Base-by-base conservation (phyloP, 2,797 vertebrate species). In the Anabas testudineus region DNA sequence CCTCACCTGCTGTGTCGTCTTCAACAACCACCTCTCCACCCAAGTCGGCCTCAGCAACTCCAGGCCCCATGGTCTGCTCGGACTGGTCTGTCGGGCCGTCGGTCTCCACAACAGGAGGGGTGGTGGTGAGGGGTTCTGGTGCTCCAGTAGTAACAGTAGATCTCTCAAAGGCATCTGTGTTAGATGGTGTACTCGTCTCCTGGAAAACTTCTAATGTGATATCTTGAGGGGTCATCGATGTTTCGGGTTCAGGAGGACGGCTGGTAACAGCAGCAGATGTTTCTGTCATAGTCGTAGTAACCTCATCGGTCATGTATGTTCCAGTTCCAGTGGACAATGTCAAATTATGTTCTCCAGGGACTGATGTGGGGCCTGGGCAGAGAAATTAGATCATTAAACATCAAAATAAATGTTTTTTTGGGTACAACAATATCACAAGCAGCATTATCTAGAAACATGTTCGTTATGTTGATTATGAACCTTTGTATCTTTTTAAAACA, bases 281-380 rank as follows among this genome's bases (percentile, higher is more conserved):
- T 53, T 0, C 5, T 32, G 2, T 0, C 4, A 14, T 15, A 43
- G 7, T 2, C 0, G 8, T 36, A 0, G 79, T 39, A 5, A 12
- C 3, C 1, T 9, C n/a, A 3, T 3, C 8, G 4, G 4, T 4
- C 45, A 0, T 16, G 0, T 21, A 7, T 8, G 10, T 2, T 32
- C 0, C 9, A 10, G 0, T 3, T 2, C 7, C 34, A 22, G 10
- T 2, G 41, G 10, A 34, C 4, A 32, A 4, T 4, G 0, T 2
- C 1, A 0, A 1, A 1, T 3, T 3, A 3, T 0, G 0, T 0
- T 18, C 13, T 61, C 49, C 7, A 6, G 91, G 77, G 43, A 62
- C 0, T 21, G 0, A 47, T 39, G 92, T 85, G 49, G 92, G 92
- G 69, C 87, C 94, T 95, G 65, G 10, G 53, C 60, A 69, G 37